phyloP scores from a whole-genome alignment of 2,888 invertebrate species.

The Andrena fulva region DNA sequence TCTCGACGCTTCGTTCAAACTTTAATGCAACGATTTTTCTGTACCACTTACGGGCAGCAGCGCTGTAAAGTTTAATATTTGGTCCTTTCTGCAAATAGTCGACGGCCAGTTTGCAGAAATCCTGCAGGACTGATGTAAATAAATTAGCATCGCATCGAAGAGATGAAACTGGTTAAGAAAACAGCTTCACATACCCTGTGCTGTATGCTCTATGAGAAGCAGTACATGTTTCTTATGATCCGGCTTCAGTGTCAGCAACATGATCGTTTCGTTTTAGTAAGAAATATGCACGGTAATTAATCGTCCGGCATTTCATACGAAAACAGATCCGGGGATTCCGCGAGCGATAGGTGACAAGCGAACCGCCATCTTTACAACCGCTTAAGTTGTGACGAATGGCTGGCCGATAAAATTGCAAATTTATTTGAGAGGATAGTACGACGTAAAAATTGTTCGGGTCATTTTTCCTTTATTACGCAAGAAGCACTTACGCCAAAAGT shows the following conservation, averaged over 20 bases:
- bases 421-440: background rate
- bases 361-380: conserved; percentile 34
- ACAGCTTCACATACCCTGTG: conserved; percentile 83
- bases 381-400: background rate
- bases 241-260: conserved; percentile 83
- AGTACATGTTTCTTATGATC: conserved; percentile 87
- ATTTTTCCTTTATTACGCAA: background rate
- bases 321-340: background rate
- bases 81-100: conserved; percentile 89
- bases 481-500: background rate
- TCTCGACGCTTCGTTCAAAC: background rate
- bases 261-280: conserved; percentile 51
- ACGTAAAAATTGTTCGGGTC: background rate
- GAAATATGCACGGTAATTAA: background rate
- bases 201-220: conserved; percentile 85
- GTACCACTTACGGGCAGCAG: conserved; percentile 87
- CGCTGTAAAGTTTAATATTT: conserved; percentile 87
- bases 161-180: conserved; percentile 79
- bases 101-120: conserved; percentile 89
- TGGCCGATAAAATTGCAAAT: background rate
- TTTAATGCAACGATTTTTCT: background rate
- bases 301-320: background rate
- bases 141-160: conserved; percentile 11
- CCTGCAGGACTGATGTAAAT: conserved; percentile 87
- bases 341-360: background rate